These are phyloP conservation scores for Zootoca vivipara DNA, from an alignment of 2,113 vertebrate species.

Conservation along the genomic window DNA sequence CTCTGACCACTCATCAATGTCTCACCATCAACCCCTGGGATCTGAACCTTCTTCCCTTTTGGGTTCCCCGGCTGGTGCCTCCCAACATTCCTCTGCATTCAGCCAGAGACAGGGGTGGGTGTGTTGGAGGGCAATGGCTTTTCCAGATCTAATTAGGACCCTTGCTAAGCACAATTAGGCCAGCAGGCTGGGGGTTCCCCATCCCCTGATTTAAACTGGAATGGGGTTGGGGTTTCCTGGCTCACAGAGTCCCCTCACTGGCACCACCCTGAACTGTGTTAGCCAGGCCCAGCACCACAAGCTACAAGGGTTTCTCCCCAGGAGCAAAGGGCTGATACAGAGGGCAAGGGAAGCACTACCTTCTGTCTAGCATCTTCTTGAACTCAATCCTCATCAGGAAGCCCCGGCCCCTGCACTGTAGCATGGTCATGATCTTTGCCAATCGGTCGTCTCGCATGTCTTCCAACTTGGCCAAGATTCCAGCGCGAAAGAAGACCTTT, in stretches of 20 bases:
- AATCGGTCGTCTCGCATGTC: slow-evolving; percentile 73
- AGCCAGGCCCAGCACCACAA: too few species aligned
- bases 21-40: too few species aligned
- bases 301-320: neutral
- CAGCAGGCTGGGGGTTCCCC: neutral
- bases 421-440: slow-evolving; percentile 70
- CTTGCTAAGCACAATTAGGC: too few species aligned
- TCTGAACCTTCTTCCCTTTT: too few species aligned
- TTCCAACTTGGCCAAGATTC: slow-evolving; percentile 75
- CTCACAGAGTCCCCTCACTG: neutral
- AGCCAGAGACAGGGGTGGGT: too few species aligned
- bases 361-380: slow-evolving; percentile 70
- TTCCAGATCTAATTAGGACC: too few species aligned
- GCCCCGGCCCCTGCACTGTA: slow-evolving; percentile 68
- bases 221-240: neutral
- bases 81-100: too few species aligned
- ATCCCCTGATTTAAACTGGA: neutral
- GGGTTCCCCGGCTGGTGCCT: too few species aligned
- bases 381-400: slow-evolving; percentile 76
- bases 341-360: slow-evolving; percentile 35
- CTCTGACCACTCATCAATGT: too few species aligned
- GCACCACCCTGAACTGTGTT: neutral
- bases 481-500: slow-evolving; percentile 74
- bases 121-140: too few species aligned
- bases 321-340: neutral